Percentiles rank a stretch among this genome's conserved stretches.
Conservation (phyloP, 2,888 invertebrate genomes). For the Nesidiocoris tenuis region DNA sequence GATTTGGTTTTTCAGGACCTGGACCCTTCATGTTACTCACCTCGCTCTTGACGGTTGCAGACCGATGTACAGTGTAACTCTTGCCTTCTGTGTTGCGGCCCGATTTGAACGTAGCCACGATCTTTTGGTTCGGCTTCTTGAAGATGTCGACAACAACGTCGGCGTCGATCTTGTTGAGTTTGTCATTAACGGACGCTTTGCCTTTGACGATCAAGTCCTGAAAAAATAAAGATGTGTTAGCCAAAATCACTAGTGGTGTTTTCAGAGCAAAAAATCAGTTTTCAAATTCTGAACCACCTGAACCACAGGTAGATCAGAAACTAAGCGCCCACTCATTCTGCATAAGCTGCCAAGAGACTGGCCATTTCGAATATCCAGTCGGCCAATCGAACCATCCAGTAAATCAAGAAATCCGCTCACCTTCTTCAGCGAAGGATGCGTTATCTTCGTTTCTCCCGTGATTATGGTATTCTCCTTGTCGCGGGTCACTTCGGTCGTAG, state of each 20-base stretch:
- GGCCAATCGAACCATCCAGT: no score
- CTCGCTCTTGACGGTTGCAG: constrained; percentile 46
- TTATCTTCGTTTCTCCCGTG: constrained; percentile 45
- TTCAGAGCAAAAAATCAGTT: no score
- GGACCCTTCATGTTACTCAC: no score
- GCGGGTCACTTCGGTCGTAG: constrained; percentile 19
- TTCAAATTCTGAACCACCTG: no score
- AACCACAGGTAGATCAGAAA: no score
- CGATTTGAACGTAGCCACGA: constrained; percentile 55
- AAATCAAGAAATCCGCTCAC: no score
- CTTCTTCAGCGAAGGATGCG: constrained; percentile 46
- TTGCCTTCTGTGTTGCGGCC: constrained; percentile 42
- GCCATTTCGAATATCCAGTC: no score
- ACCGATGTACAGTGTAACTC: constrained; percentile 36
- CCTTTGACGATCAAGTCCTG: constrained; percentile 58
- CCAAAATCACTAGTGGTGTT: no score
- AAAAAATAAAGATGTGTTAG: no score
- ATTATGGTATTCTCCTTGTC: constrained; percentile 36
- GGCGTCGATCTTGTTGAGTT: constrained; percentile 52
- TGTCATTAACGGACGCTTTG: constrained; percentile 52
- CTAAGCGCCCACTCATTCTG: no score
- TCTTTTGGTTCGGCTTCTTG: constrained; percentile 61
- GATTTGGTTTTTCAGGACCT: no score
- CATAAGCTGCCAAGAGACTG: no score
- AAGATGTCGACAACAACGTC: constrained; percentile 63